Evolutionary conservation across 2,797 vertebrate species (phyloP).

Genomic region (Manis crassicaudata): DNA sequence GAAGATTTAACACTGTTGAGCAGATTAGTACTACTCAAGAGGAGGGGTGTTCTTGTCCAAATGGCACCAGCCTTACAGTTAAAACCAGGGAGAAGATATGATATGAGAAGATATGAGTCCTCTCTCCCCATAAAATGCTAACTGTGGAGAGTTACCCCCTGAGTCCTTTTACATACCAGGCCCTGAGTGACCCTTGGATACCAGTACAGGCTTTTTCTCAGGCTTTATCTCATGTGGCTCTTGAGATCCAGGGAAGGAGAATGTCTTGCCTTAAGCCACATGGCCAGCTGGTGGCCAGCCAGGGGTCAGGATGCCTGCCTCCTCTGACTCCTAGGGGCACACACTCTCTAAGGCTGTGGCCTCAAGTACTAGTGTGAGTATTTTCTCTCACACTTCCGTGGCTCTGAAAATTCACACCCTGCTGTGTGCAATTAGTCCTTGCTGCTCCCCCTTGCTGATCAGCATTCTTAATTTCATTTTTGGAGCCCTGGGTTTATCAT

Average conservation of each 20-base stretch:
- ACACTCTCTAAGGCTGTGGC: neutral
- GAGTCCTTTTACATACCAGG: neutral
- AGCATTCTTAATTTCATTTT: slow-evolving; percentile 60
- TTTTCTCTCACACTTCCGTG: accelerated
- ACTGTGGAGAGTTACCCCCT: neutral
- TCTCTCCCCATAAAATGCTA: neutral
- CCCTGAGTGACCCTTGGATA: neutral
- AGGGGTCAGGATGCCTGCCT: neutral
- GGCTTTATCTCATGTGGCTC: neutral
- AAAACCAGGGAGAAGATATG: neutral
- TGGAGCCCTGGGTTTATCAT: slow-evolving; percentile 30
- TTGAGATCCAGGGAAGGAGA: neutral
- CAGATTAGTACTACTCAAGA: neutral
- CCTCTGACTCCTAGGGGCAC: accelerated
- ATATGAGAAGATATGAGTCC: neutral
- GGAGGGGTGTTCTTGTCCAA: neutral
- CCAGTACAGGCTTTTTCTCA: neutral
- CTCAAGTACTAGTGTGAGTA: neutral
- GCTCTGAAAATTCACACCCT: neutral
- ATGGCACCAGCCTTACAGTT: neutral
- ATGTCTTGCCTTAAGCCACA: neutral
- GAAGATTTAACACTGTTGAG: neutral
- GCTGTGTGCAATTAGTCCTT: slow-evolving; percentile 34
- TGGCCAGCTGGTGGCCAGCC: neutral
- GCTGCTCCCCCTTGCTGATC: neutral